Conservation (phyloP, 2,888 invertebrate genomes). For the Heteromurus nitidus region DNA sequence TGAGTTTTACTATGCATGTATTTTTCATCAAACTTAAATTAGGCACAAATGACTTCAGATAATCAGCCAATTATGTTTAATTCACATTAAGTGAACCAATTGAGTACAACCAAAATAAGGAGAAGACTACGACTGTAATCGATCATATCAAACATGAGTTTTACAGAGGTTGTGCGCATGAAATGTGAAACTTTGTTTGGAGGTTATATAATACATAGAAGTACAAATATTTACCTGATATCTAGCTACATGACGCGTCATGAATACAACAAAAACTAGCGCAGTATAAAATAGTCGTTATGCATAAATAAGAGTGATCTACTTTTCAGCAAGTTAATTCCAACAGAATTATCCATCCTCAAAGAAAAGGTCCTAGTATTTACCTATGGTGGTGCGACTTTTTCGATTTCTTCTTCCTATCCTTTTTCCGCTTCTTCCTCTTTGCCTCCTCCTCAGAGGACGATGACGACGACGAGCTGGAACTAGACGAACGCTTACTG, state of each 20-base stretch:
- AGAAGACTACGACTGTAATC: conserved; percentile 18
- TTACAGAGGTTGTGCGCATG: conserved; percentile 11
- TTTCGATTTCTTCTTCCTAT: conserved; percentile 71
- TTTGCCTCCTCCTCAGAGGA: conserved; percentile 70
- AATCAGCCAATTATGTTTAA: conserved; percentile 25
- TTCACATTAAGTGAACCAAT: background rate
- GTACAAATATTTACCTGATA: conserved; percentile 52
- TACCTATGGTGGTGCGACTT: conserved; percentile 72
- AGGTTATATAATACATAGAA: conserved; percentile 35
- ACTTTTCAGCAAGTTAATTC: conserved; percentile 39
- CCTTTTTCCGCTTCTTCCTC: conserved; percentile 70
- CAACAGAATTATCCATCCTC: conserved; percentile 53
- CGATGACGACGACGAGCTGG: conserved; percentile 67
- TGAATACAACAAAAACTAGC: conserved; percentile 56
- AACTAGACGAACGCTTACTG: conserved; percentile 64
- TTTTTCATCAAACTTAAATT: conserved; percentile 27
- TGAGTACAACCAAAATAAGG: background rate
- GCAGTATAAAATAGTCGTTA: conserved; percentile 42
- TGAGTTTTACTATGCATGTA: conserved; percentile 51
- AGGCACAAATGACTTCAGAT: conserved; percentile 40
- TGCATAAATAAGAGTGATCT: too few relatives aligned
- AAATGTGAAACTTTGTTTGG: conserved; percentile 4
- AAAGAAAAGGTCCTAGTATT: conserved; percentile 49
- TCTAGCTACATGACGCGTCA: conserved; percentile 56
- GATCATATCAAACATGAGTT: conserved; percentile 7